Base-by-base conservation (phyloP, 1,140 invertebrate species). In the Drosophila navojoa region DNA sequence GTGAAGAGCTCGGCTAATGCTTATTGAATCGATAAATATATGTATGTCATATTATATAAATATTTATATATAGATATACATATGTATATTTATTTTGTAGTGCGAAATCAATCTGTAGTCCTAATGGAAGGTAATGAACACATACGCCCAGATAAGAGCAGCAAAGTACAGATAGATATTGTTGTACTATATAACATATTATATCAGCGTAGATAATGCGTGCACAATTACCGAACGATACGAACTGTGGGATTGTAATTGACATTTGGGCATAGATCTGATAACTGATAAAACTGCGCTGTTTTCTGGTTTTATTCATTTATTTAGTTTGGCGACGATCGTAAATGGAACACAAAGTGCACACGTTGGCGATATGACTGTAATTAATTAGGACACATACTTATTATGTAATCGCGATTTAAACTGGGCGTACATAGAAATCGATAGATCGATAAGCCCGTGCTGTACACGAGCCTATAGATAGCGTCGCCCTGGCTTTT, bases 141-240 rank as follows among this genome's bases (percentile, higher is more conserved):
- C 67, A 53, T 1, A 16, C 42, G 16, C 3, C 10, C 16, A 22
- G 16, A 49, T 25, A 49, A 49, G 72, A 66, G 71, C 5, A 45
- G 15, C 47, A 69, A 49, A 27, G 19, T 50, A 85, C 74, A 85
- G 47, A 55, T 61, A 61, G 62, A 72, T 71, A 71, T 79, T 70
- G 54, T 66, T 42, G 11, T 13, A 13, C 40, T 32, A 38, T 38
- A 38, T 38, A 38, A 38, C 11, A 38, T 38, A 38, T 38, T 61
- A 64, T 85, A 85, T 86, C 81, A 60, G 69, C 11, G 52, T 25
- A 55, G 81, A 85, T 85, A 85, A 86, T 85, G 71, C 79, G 77
- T 69, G 77, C 81, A 86, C 77, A 86, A 86, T 86, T 85, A 85
- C 3, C 4, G 44, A 40, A 16, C 29, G 40, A 22, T n/a, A 44